These are phyloP conservation scores for Meganola albula DNA, from an alignment of 2,888 invertebrate species.

Conservation along the genomic window DNA sequence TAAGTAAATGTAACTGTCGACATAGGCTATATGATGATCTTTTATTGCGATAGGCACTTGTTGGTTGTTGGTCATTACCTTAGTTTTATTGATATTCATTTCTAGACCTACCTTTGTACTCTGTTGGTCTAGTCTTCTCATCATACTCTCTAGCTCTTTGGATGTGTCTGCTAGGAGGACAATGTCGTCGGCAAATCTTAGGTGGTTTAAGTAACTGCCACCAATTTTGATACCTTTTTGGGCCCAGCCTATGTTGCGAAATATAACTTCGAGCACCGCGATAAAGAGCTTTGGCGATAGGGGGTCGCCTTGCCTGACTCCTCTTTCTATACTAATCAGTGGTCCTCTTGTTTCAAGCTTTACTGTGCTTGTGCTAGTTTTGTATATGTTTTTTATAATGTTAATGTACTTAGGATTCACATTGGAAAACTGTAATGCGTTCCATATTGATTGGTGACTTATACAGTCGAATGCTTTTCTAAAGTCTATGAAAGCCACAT, in stretches of 20 bases:
- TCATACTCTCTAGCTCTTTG: background rate
- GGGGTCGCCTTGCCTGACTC: no score
- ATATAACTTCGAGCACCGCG: background rate
- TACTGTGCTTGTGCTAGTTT: no score
- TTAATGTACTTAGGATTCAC: no score
- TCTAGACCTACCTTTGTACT: slow-evolving; percentile 2
- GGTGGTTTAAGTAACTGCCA: slow-evolving; percentile 1
- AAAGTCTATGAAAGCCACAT: background rate
- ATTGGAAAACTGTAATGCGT: no score
- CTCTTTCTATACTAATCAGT: no score
- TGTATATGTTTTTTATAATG: no score
- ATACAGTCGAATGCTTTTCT: slow-evolving; percentile 2
- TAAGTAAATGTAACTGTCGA: slow-evolving; percentile 2
- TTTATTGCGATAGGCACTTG: background rate
- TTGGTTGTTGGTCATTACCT: slow-evolving; percentile 1
- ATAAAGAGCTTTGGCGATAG: slow-evolving; percentile 1
- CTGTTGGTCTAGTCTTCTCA: background rate
- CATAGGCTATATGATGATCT: background rate
- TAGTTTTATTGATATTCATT: slow-evolving; percentile 3
- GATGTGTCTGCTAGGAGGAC: slow-evolving; percentile 1
- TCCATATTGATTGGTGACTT: slow-evolving; percentile 1
- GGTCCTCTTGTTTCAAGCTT: no score
- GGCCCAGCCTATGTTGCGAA: background rate
- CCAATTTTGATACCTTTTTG: slow-evolving; percentile 1
- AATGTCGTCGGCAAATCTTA: slow-evolving; percentile 4